Base-by-base conservation (phyloP, 2,888 invertebrate species). In the Asteroscopus sphinx region DNA sequence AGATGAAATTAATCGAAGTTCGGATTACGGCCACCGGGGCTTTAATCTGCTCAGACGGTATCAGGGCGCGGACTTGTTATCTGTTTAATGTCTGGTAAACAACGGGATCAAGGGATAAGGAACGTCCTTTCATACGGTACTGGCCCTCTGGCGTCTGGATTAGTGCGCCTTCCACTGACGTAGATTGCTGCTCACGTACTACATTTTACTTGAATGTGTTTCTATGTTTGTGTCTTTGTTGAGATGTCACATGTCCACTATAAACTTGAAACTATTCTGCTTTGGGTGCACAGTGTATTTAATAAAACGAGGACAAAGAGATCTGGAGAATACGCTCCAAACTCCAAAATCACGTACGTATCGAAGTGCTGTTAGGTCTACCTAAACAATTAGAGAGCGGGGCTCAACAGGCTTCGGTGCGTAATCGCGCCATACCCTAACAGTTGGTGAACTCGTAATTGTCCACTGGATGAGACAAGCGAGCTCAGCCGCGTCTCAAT, bases 11-110 rank as follows among this genome's bases (percentile, higher is more conserved):
- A 93, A 93, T 93, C 93, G 93, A 93, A 93, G 90, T 91, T 88
- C 84, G 92, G 93, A 91, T 93, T 93, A 93, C 87, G 86, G 86
- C 86, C 85, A 89, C 85, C 85, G 84, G 86, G 88, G 91, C 87
- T 89, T 87, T 93, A 93, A 93, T 93, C 93, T 93, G 89, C 86
- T 86, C 86, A 88, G 89, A 88, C 87, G 88, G 89, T 92, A 93
- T 93, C 92, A 85, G 90, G 88, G 91, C 92, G 92, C 87, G 91
- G 93, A 93, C 90, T 93, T 92, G 93, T 93, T 94, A 94, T 94
- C 94, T 94, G 94, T 90, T 94, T 94, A 94, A 94, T 94, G 94
- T 94, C 94, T 94, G 94, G 94, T 94, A 94, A 94, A 94, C 94
- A 94, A 94, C 93, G 86, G 94, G 94, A 93, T 94, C 93, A 94